Evolutionary conservation across 2,888 invertebrate species (phyloP), one percentile per base, ranked within the genome.

Genomic region (Drosophila anceps): DNA sequence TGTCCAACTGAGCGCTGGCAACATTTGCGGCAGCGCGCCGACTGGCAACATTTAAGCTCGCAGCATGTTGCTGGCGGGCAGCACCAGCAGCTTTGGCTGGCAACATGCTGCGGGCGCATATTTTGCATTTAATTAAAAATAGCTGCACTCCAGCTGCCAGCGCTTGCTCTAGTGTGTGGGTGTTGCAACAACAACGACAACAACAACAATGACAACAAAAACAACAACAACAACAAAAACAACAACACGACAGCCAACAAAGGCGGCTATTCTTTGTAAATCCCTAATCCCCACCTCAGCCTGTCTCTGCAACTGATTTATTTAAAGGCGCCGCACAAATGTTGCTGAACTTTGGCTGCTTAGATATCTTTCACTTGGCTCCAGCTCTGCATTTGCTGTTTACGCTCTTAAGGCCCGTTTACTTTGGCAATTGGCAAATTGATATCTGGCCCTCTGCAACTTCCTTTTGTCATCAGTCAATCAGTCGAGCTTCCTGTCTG

Each of bases 51-150:
- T 31, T 18, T 20, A 62, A 63, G 79, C 75, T 79, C 41, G 24
- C 59, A 15, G 9, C 54, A 51, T 57, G 55, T 29, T 60, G 79
- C 35, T 58, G 37, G 46, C 53, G 50, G 46, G 20, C 43, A 20
- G 43, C 43, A 43, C 4, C 43, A 48, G 31, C 48, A 41, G 51
- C 15, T 67, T 35, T n/a, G 13, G 24, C 39, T 27, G 20, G 66
- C 81, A 77, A 62, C 90, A 84, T 84, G 82, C 71, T 86, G 89
- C 87, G 50, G 18, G 51, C 39, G 70, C 48, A 62, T 69, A 73
- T 83, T 84, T 88, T 84, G 90, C 88, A 80, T 88, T 75, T 71
- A 74, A 82, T 76, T 79, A 88, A 84, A 88, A 90, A 86, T 90
- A 86, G 86, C 71, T 80, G 73, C 86, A 82, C 86, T 90, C 84